Evolutionary conservation across 2,888 invertebrate species (phyloP).

Genomic region (Priocnemis perturbator): DNA sequence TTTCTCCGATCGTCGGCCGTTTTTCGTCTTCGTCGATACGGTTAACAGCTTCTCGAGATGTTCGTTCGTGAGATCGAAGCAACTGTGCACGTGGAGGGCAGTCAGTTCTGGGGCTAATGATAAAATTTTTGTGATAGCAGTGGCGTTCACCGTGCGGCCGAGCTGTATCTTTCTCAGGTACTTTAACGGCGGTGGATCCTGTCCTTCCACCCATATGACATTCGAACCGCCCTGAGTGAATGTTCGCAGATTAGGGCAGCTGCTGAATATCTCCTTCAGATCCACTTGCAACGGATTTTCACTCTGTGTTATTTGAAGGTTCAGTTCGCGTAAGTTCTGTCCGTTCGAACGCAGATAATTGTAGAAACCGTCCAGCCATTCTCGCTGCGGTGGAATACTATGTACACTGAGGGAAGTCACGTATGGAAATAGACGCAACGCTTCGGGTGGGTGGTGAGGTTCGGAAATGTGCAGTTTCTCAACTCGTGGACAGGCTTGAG

Average conservation of each 20-base stretch:
- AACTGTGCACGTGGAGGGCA: conserved; percentile 72
- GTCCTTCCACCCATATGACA: conserved; percentile 66
- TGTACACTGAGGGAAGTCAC: conserved; percentile 71
- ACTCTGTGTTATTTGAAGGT: conserved; percentile 66
- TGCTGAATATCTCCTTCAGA: conserved; percentile 65
- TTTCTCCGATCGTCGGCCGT: conserved; percentile 32
- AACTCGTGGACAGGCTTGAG: conserved; percentile 71
- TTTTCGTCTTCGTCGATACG: conserved; percentile 27
- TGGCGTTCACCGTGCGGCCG: conserved; percentile 68
- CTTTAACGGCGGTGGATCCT: conserved; percentile 58
- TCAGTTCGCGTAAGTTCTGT: conserved; percentile 66
- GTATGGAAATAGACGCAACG: conserved; percentile 67
- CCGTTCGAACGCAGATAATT: conserved; percentile 71
- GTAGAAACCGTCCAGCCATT: conserved; percentile 72
- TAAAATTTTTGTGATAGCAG: conserved; percentile 69
- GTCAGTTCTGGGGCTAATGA: conserved; percentile 68
- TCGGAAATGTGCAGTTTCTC: conserved; percentile 72
- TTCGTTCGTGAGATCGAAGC: conserved; percentile 70
- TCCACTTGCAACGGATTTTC: conserved; percentile 66
- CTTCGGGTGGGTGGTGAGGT: conserved; percentile 72
- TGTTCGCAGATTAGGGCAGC: conserved; percentile 68
- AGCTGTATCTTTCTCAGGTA: conserved; percentile 69
- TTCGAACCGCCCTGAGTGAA: conserved; percentile 70
- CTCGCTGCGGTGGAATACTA: conserved; percentile 66
- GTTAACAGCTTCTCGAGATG: conserved; percentile 64